Evolutionary conservation across 2,797 vertebrate genomes (phyloP).

Genomic region (Florisuga fusca): DNA sequence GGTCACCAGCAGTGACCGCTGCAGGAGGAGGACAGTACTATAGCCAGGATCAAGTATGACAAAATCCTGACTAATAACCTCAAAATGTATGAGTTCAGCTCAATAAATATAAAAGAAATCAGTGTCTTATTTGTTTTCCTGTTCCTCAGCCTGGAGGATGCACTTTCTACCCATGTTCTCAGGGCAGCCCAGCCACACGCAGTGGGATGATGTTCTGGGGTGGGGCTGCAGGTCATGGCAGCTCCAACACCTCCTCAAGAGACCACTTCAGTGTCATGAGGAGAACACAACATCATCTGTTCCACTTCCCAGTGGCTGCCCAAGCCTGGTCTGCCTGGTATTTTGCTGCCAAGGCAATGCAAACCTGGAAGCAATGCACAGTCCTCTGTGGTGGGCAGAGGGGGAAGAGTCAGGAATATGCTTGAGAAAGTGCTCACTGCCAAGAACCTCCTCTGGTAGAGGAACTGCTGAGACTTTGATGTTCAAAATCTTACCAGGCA

Average conservation of each 20-base stretch:
- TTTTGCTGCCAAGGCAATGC: background rate
- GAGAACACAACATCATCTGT: background rate
- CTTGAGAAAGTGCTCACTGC: fast-evolving
- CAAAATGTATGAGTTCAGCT: background rate
- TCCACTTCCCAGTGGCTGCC: background rate
- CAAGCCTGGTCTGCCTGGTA: fast-evolving
- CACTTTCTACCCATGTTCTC: fast-evolving
- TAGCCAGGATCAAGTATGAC: background rate
- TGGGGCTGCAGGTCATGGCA: background rate
- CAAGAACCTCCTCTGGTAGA: background rate
- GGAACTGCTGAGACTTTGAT: background rate
- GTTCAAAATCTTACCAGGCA: background rate
- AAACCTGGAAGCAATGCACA: fast-evolving
- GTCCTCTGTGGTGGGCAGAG: background rate
- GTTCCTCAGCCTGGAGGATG: background rate
- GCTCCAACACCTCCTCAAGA: background rate
- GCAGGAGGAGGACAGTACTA: background rate
- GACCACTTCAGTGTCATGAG: fast-evolving
- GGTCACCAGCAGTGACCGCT: background rate
- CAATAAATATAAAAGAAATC: background rate
- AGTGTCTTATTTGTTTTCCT: fast-evolving
- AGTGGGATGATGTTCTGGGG: background rate
- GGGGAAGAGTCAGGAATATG: background rate
- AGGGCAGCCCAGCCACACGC: fast-evolving
- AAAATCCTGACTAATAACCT: background rate